Base-by-base conservation (phyloP, 2,113 vertebrate species). In the Chionodraco myersi region DNA sequence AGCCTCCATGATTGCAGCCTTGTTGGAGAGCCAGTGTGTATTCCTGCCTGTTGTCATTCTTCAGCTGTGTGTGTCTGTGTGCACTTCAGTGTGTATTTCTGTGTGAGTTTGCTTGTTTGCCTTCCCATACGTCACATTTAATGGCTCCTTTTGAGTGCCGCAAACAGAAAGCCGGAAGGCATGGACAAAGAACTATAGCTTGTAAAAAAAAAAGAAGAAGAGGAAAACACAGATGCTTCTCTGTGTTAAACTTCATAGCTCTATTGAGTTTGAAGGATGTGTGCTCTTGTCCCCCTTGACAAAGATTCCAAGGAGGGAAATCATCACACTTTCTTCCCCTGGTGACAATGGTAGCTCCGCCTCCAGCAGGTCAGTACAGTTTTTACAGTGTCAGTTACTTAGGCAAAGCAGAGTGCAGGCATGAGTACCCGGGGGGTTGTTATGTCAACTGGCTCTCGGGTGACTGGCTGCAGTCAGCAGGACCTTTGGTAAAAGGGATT, bases 401-500 rank as follows among this genome's bases (percentile, higher is more conserved):
- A 56, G 65, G 59, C 64, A 72, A 23, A 87, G 80, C 82, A 61
- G 48, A 89, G 60, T 53, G 56, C 71, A 79, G 83, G 82, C 86
- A 63, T 81, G 80, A 86, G 82, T 73, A 79, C 73, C 68, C 79
- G 36, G 62, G 79, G 84, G 83, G 84, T 75, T 86, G 91, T 91
- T 91, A 80, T 93, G 91, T 93, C 89, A 93, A 92, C 92, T 79
- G 86, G 44, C 80, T 92, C 74, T 87, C 59, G 86, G 91, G 77
- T 87, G 91, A 88, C 85, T 86, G 90, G 77, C 69, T 75, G 10
- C 72, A 89, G 82, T 89, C 90, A 87, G 88, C 84, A 30, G 86
- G 87, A 86, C 80, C 89, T 91, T 89, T 91, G 92, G 88, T 93
- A 89, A 92, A 86, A 80, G 79, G 91, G 88, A 87, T 91, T 94